Evolutionary conservation across 2,797 vertebrate genomes (phyloP).

Genomic region (Artibeus lituratus): DNA sequence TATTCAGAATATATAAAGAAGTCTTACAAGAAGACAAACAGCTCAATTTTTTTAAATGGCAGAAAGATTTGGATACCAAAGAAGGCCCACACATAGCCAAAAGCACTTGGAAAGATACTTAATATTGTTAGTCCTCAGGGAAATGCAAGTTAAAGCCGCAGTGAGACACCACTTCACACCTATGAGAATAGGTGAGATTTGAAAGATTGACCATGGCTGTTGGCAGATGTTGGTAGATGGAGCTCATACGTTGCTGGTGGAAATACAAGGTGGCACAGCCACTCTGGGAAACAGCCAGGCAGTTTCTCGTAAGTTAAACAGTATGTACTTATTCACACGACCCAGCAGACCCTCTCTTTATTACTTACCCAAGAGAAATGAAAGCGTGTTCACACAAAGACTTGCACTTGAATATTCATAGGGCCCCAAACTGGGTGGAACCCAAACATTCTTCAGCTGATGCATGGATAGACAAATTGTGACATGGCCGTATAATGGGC

Average conservation of each 20-base stretch:
- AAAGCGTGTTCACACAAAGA: not conserved
- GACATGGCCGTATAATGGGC: not conserved
- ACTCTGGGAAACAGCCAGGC: not conserved
- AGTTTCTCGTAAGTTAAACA: not conserved
- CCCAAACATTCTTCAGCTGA: not conserved
- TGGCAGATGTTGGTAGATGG: not conserved
- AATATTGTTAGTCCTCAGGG: not conserved
- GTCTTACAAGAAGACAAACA: not conserved
- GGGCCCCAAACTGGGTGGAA: not conserved
- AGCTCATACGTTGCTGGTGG: not conserved
- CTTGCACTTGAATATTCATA: not conserved
- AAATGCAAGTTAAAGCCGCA: not conserved
- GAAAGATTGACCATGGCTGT: not conserved
- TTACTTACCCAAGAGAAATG: conserved; percentile 11
- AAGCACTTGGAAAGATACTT: not conserved
- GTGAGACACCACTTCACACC: not conserved
- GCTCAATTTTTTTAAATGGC: not conserved
- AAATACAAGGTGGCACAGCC: not conserved
- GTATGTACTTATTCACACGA: not conserved
- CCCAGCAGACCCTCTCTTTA: not conserved
- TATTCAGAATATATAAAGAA: conserved; percentile 15
- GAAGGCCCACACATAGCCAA: conserved; percentile 4
- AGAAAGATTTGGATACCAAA: conserved; percentile 19
- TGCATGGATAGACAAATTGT: not conserved
- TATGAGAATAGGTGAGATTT: conserved; percentile 6